A percentile compares a stretch with the other conserved stretches of the same genome.
Conservation (phyloP, 2,888 invertebrate genomes). For the Diabrotica balteata region DNA sequence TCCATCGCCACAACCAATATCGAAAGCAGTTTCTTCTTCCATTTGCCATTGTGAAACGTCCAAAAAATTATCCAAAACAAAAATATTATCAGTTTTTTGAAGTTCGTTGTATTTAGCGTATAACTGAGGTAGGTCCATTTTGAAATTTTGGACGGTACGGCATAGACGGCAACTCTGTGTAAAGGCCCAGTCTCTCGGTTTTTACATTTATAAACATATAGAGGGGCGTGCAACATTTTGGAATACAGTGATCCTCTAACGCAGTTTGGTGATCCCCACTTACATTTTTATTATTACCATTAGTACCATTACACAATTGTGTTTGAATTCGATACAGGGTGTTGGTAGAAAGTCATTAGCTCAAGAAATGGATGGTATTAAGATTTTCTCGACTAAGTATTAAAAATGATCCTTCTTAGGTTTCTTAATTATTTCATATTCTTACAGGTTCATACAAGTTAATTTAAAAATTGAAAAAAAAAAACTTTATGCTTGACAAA, state of each 20-base stretch:
- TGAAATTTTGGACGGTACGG: slow-evolving; percentile 5
- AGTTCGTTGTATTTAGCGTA: slow-evolving; percentile 73
- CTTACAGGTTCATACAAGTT: too few species aligned
- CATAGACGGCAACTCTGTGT: slow-evolving; percentile 11
- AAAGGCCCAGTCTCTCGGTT: slow-evolving; percentile 12
- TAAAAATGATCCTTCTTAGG: too few species aligned
- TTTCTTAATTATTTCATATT: too few species aligned
- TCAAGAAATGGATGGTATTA: too few species aligned
- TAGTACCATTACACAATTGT: background rate
- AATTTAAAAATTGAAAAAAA: too few species aligned
- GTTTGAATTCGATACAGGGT: background rate
- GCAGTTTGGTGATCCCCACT: slow-evolving; percentile 23
- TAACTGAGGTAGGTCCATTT: slow-evolving; percentile 64
- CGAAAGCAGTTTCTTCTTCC: slow-evolving; percentile 65
- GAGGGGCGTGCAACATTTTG: slow-evolving; percentile 32
- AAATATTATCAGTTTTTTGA: slow-evolving; percentile 72
- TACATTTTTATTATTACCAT: slow-evolving; percentile 1
- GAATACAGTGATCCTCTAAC: slow-evolving; percentile 36
- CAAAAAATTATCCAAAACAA: slow-evolving; percentile 71
- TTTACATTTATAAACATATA: slow-evolving; percentile 33
- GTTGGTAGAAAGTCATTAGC: background rate
- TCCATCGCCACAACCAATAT: slow-evolving; percentile 80
- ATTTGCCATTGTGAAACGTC: slow-evolving; percentile 50
- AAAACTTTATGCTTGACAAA: too few species aligned
- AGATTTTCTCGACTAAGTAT: too few species aligned